Percentiles rank a stretch among this genome's conserved stretches.
phyloP scores from a whole-genome alignment of 2,797 vertebrate genomes.

The Liasis olivaceus region DNA sequence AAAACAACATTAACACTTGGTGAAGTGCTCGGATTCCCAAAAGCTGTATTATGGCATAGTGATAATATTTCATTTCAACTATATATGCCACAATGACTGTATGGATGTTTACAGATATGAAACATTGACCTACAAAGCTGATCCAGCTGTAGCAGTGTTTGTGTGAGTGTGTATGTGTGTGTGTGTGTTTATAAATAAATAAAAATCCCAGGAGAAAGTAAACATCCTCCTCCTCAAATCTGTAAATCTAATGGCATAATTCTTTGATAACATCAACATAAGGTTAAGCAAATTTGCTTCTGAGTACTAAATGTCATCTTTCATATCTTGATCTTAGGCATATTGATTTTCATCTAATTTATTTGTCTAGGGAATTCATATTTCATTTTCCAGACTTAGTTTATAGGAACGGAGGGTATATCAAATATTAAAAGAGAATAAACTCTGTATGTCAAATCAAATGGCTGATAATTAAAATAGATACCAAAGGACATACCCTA shows the following conservation, averaged over 20 bases:
- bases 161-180: neutral
- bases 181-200: too few species aligned
- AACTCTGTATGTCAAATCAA: conserved; percentile 26
- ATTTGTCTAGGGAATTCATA: conserved; percentile 30
- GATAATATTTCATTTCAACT: neutral
- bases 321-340: conserved; percentile 13
- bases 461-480: conserved; percentile 33
- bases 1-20: neutral
- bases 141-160: neutral
- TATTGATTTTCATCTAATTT: conserved; percentile 42
- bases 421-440: conserved; percentile 24
- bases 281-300: conserved; percentile 35
- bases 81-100: neutral
- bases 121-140: neutral
- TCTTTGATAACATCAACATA: conserved; percentile 20
- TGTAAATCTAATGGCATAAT: conserved; percentile 11
- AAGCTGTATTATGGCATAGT: neutral
- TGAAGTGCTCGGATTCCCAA: neutral
- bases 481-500: conserved; percentile 23
- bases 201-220: neutral
- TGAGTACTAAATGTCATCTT: conserved; percentile 35
- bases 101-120: neutral
- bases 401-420: neutral
- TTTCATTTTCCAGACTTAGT: conserved; percentile 31
- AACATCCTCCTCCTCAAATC: neutral